Conservation (phyloP, 2,888 invertebrate genomes). For the Trachelus tabidus region DNA sequence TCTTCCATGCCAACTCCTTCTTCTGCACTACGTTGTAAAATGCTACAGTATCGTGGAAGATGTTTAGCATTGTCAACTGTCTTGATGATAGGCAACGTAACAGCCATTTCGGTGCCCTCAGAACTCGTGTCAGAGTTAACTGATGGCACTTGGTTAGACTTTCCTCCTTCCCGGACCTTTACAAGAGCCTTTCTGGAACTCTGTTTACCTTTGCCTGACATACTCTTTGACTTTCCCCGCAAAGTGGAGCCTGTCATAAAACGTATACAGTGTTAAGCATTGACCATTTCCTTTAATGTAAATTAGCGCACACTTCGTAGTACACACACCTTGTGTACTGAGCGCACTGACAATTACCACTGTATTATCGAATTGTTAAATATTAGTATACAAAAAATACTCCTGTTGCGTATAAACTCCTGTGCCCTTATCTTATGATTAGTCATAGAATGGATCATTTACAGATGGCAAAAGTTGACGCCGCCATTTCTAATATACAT, state of each 20-base stretch:
- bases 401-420: background rate
- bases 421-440: background rate
- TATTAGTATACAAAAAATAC: background rate
- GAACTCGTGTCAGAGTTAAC: conserved; percentile 50
- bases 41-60: conserved; percentile 73
- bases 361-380: background rate
- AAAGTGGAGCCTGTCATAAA: background rate
- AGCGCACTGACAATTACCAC: background rate
- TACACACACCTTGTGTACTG: background rate
- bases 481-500: background rate
- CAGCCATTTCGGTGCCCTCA: conserved; percentile 50
- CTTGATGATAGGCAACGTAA: conserved; percentile 74
- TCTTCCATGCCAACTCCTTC: conserved; percentile 90
- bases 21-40: conserved; percentile 74
- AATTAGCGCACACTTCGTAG: background rate
- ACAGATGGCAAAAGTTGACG: background rate
- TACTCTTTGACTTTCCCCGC: conserved; percentile 19
- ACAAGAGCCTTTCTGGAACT: conserved; percentile 58
- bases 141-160: conserved; percentile 44
- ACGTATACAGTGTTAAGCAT: background rate
- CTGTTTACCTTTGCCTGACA: conserved; percentile 64
- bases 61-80: conserved; percentile 76
- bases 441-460: background rate
- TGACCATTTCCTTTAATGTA: background rate
- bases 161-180: conserved; percentile 55